A percentile compares a stretch with the other conserved stretches of the same genome.
Conservation (phyloP, 2,797 vertebrate genomes). For the Xenopus petersii region DNA sequence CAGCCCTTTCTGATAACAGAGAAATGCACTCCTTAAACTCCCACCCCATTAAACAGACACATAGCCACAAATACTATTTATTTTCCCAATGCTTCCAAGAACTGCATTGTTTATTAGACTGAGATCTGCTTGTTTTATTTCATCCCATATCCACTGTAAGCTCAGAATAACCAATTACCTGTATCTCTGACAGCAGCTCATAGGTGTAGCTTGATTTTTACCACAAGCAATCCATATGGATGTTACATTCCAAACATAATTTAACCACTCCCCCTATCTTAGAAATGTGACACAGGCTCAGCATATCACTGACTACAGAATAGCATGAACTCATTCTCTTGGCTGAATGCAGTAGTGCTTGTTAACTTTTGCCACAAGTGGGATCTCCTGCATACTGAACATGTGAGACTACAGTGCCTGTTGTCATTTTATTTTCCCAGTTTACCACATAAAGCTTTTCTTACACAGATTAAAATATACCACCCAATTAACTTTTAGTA, state of each 20-base stretch:
- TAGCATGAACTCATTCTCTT: slow-evolving; percentile 40
- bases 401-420: too few relatives aligned
- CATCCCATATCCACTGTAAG: slow-evolving; percentile 2
- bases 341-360: background rate
- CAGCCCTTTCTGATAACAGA: slow-evolving; percentile 21
- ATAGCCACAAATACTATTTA: slow-evolving; percentile 16
- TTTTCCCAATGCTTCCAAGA: background rate
- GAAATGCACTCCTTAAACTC: slow-evolving; percentile 10
- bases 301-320: slow-evolving; percentile 48
- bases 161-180: slow-evolving; percentile 37
- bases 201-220: slow-evolving; percentile 45
- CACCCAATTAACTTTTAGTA: too few relatives aligned
- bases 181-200: slow-evolving; percentile 36
- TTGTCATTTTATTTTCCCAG: too few relatives aligned
- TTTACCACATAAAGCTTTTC: too few relatives aligned
- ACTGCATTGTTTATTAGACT: background rate
- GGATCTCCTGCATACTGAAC: too few relatives aligned
- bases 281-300: slow-evolving; percentile 52
- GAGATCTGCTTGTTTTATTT: background rate
- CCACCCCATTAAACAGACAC: slow-evolving; percentile 1
- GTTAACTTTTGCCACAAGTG: slow-evolving; percentile 20
- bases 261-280: slow-evolving; percentile 38
- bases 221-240: slow-evolving; percentile 19
- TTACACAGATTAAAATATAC: too few relatives aligned
- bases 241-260: slow-evolving; percentile 47